A percentile compares a stretch with the other conserved stretches of the same genome.
These are phyloP conservation scores for Smutsia gigantea DNA, from an alignment of 2,797 vertebrate genomes.

Conservation along the genomic window DNA sequence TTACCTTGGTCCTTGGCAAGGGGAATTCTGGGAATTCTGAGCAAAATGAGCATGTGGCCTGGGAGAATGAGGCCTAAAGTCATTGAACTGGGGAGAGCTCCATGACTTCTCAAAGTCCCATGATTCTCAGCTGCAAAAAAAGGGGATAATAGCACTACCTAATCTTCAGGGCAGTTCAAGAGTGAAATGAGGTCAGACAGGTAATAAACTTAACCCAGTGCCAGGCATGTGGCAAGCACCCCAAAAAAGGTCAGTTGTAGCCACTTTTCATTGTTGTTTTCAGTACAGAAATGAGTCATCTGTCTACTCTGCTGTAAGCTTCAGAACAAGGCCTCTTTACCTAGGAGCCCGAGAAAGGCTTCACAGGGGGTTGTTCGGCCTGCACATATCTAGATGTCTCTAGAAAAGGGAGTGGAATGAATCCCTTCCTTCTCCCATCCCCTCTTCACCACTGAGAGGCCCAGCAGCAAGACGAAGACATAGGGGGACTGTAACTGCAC, in stretches of 20 bases:
- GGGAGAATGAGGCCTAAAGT: not conserved
- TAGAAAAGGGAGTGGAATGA: not conserved
- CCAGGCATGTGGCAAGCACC: not conserved
- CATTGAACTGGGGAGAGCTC: not conserved
- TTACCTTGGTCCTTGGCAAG: not conserved
- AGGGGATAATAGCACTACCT: not conserved
- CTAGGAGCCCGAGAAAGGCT: not conserved
- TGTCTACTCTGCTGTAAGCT: not conserved
- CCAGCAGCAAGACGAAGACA: not conserved
- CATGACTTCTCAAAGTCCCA: not conserved
- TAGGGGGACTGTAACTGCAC: not conserved
- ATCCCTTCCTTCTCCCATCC: rapidly evolving
- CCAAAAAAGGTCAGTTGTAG: not conserved
- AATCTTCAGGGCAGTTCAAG: not conserved
- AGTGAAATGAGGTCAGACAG: not conserved
- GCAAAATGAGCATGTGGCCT: not conserved
- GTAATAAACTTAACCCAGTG: not conserved
- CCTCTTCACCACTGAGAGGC: not conserved
- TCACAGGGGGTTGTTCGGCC: not conserved
- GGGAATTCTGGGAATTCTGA: not conserved
- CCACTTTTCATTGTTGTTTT: conserved; percentile 11
- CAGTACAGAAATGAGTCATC: not conserved
- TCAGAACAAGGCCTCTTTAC: not conserved
- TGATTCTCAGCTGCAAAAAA: not conserved
- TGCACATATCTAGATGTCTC: not conserved